A percentile compares a stretch with the other conserved stretches of the same genome.
Conservation (phyloP, 2,888 invertebrate genomes). For the Ectropis crepuscularia region DNA sequence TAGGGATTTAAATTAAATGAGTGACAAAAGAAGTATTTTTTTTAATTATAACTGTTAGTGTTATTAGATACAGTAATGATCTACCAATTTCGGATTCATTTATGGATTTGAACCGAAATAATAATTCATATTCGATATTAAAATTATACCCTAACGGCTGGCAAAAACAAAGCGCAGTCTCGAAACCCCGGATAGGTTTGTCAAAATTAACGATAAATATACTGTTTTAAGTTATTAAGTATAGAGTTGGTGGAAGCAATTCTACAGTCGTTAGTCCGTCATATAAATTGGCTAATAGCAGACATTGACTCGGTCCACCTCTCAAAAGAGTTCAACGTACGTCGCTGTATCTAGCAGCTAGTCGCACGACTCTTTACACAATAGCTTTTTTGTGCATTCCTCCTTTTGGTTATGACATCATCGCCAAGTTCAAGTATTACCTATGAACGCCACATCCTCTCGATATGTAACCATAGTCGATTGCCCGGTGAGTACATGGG, state of each 20-base stretch:
- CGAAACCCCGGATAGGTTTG: conserved; percentile 24
- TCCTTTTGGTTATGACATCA: conserved; percentile 82
- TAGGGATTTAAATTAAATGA: too few species aligned
- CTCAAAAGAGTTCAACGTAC: conserved; percentile 82
- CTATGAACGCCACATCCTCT: conserved; percentile 40
- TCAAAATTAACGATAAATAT: conserved; percentile 37
- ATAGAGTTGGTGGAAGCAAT: conserved; percentile 54
- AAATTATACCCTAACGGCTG: conserved; percentile 9
- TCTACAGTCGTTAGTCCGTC: conserved; percentile 61
- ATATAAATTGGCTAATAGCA: conserved; percentile 76
- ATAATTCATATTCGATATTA: conserved; percentile 18
- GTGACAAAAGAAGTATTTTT: too few species aligned
- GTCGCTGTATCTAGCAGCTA: conserved; percentile 66
- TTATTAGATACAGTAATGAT: too few species aligned
- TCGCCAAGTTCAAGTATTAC: conserved; percentile 52
- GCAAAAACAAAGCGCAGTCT: conserved; percentile 13
- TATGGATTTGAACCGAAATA: conserved; percentile 6
- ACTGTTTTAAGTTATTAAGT: conserved; percentile 32
- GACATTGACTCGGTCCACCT: conserved; percentile 70
- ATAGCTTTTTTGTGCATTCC: conserved; percentile 80
- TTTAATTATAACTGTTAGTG: too few species aligned
- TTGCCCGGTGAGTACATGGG: conserved; percentile 25
- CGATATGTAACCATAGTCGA: conserved; percentile 34
- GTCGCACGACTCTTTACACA: conserved; percentile 80
- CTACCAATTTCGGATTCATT: neutral